A percentile compares a stretch with the other conserved stretches of the same genome.
These are phyloP conservation scores for Morone saxatilis DNA, from an alignment of 2,113 vertebrate species.

Conservation along the genomic window DNA sequence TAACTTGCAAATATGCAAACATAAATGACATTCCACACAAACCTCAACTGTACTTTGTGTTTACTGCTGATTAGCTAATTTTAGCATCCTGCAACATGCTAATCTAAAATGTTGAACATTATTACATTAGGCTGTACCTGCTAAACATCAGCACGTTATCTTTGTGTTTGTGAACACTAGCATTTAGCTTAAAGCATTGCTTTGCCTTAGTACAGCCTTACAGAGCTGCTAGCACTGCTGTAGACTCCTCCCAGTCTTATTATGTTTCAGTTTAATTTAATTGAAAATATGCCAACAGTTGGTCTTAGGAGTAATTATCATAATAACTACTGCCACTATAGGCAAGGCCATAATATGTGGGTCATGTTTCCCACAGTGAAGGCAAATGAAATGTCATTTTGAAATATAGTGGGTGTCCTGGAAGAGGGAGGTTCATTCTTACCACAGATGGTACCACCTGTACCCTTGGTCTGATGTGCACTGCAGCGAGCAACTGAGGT, in stretches of 20 bases:
- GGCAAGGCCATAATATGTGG: not conserved
- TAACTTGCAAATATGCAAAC: not conserved
- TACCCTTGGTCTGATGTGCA: not conserved
- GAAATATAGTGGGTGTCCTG: not conserved
- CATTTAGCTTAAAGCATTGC: not conserved
- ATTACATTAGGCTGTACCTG: no score
- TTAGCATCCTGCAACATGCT: not conserved
- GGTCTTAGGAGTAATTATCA: constrained; percentile 3
- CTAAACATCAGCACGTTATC: not conserved
- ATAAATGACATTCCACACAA: not conserved
- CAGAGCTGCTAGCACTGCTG: not conserved
- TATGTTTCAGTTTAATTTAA: not conserved
- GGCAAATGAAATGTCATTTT: constrained; percentile 21
- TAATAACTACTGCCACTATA: not conserved
- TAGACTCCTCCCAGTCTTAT: not conserved
- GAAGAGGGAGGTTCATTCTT: not conserved
- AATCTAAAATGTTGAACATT: not conserved
- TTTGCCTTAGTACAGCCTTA: not conserved
- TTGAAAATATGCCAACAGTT: not conserved
- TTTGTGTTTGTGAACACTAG: not conserved
- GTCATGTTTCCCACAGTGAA: constrained; percentile 10
- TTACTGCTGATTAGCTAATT: not conserved
- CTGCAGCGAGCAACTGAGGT: not conserved
- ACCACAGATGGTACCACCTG: not conserved
- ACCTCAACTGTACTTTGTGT: not conserved